Base-by-base conservation (phyloP, 1,140 invertebrate species). In the Xylocopa sonorina region DNA sequence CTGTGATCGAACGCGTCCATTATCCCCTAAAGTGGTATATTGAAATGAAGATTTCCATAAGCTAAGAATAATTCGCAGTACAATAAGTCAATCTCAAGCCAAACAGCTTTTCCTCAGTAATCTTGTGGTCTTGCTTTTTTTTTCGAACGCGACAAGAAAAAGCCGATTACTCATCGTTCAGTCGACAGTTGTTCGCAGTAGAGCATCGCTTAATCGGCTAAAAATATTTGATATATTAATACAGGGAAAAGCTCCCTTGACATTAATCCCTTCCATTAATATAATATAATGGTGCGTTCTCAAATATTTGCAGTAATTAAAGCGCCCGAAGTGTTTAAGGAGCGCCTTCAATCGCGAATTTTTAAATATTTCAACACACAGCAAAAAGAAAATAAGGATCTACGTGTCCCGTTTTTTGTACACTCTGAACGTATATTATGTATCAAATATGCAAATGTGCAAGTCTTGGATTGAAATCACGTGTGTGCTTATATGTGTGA, bases 151-250 rank as follows among this genome's bases (percentile, higher is more conserved):
- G 29, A 34, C 57, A 18, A 3, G 1, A 2, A 9, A n/a, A 58
- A 58, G 29, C 57, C 57, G 57, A 58, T 58, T 58, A 58, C 29
- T 34, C 57, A 18, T 34, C 18, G 18, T n/a, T 9, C 57, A 10
- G 57, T 34, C 32, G 29, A 34, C 57, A 29, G 34, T 58, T 18
- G 18, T 58, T 58, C 57, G 29, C 57, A 29, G 32, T n/a, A 10
- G 34, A 58, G 57, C 32, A 29, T 58, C 29, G 10, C 57, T 58
- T 58, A 58, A 58, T 58, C 57, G 57, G 57, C 57, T 58, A 58
- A 58, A 16, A 58, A 58, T 58, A 58, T 57, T 57, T 57, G 55
- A 32, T 14, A 16, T 34, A 58, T 58, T 34, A 58, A 29, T 34
- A n/a, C 29, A n/a, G 6, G 10, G 18, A 6, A 50, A 50, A 50